Evolutionary conservation across 2,797 vertebrate species (phyloP), one percentile per base, ranked within the genome.

Genomic region (Spinibarbus caldwelli): DNA sequence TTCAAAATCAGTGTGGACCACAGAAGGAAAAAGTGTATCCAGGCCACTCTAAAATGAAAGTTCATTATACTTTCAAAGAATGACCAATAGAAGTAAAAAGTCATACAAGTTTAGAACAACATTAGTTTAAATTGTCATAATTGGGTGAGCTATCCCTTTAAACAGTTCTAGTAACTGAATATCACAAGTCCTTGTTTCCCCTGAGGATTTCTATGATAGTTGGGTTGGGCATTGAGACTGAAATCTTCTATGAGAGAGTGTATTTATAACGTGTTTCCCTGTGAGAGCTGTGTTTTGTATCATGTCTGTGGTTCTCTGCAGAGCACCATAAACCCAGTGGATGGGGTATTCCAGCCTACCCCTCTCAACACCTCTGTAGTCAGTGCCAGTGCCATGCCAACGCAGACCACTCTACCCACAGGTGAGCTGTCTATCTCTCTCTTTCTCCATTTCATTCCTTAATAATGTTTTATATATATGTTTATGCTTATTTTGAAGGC

Each of bases 321-420:
- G 98, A 99, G 98, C 94, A 99, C 98, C 92, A 99, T 99, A 90
- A 99, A 99, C 94, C 98, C 98, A 5, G 97, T 99, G 94, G 98
- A 99, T 96, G 97, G 97, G 87, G 95, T 99, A 78, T 99, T 96
- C 90, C 97, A 98, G 90, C 97, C 97, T 88, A 94, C 91, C 88
- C 95, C 96, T 89, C 94, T 98, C 95, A 97, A 97, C 87, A 92
- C 94, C 11, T 90, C 96, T 29, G 96, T 96, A 93, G 95, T 96
- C 93, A 95, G 94, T 95, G 91, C 96, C 7, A 99, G 99, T 95
- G 92, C 96, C 12, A 99, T 99, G 98, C 98, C 98, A 94, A 99
- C 97, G 85, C 98, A 99, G 92, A 96, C 96, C 29, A 96, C 96
- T 89, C 95, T 97, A 92, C 96, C 97, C 93, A 95, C 97, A 97